phyloP scores from a whole-genome alignment of 2,888 invertebrate species.

The Choristoneura rosaceana region DNA sequence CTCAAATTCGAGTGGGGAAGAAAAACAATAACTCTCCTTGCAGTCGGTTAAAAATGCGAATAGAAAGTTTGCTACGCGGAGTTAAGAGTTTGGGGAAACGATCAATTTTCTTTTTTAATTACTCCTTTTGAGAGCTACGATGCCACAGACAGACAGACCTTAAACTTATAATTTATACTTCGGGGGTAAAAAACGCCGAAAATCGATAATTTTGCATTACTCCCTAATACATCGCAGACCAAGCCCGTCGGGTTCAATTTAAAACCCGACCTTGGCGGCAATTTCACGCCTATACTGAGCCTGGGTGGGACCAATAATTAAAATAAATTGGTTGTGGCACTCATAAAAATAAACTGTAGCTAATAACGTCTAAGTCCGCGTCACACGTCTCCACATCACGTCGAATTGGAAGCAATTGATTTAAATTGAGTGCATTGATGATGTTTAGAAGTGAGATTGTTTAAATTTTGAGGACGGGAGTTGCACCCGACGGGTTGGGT shows the following conservation, averaged over 20 bases:
- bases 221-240: background rate
- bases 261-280: conserved; percentile 34
- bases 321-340: conserved; percentile 39
- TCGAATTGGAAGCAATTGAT: conserved; percentile 35
- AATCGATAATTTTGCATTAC: background rate
- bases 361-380: conserved; percentile 13
- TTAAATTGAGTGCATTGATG: conserved; percentile 28
- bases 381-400: conserved; percentile 5
- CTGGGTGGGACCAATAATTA: conserved; percentile 28
- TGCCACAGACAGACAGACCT: too few relatives aligned
- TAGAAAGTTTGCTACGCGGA: too few relatives aligned
- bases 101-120: too few relatives aligned
- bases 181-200: background rate
- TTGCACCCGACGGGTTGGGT: background rate
- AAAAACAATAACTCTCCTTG: too few relatives aligned
- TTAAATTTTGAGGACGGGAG: background rate
- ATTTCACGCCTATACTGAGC: conserved; percentile 35
- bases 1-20: too few relatives aligned
- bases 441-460: conserved; percentile 5
- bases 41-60: too few relatives aligned
- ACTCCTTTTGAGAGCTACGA: too few relatives aligned
- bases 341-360: conserved; percentile 31
- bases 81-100: too few relatives aligned
- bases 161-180: too few relatives aligned
- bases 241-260: background rate